These are phyloP conservation scores for Alcedo atthis DNA, from an alignment of 2,797 vertebrate species.

Conservation along the genomic window DNA sequence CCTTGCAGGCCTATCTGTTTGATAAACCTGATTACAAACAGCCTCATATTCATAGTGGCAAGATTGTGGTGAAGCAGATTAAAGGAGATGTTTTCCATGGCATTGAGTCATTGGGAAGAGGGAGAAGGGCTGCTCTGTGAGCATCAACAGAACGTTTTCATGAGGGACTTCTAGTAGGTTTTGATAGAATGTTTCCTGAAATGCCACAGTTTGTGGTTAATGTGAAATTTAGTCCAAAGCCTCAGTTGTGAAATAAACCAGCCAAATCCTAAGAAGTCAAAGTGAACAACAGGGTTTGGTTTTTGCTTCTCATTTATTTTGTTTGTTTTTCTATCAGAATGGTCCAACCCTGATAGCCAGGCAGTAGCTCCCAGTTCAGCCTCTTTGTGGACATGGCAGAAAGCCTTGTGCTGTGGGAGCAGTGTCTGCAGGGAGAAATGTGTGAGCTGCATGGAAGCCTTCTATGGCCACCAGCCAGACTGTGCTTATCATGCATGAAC, in stretches of 20 bases:
- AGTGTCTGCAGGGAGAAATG: neutral
- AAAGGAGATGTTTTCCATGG: neutral
- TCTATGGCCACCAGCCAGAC: neutral
- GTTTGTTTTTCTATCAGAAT: neutral
- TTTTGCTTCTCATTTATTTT: no score
- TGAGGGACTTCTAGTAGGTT: neutral
- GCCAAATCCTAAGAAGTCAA: neutral
- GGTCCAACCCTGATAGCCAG: neutral
- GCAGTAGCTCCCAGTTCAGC: neutral
- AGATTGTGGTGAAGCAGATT: neutral
- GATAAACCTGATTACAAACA: neutral
- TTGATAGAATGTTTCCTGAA: neutral
- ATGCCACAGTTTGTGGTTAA: neutral
- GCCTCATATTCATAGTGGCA: neutral
- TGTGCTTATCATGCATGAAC: neutral
- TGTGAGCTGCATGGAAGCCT: neutral
- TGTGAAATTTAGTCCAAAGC: neutral
- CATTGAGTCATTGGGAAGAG: neutral
- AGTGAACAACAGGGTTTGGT: neutral
- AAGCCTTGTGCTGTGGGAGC: neutral
- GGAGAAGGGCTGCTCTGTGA: neutral
- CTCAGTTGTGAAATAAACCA: neutral
- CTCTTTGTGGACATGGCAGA: fast-evolving
- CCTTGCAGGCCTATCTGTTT: neutral
- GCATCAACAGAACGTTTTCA: neutral